A percentile compares a stretch with the other conserved stretches of the same genome.
These are phyloP conservation scores for Oreochromis tanganicae DNA, from an alignment of 2,113 vertebrate species.

Conservation along the genomic window DNA sequence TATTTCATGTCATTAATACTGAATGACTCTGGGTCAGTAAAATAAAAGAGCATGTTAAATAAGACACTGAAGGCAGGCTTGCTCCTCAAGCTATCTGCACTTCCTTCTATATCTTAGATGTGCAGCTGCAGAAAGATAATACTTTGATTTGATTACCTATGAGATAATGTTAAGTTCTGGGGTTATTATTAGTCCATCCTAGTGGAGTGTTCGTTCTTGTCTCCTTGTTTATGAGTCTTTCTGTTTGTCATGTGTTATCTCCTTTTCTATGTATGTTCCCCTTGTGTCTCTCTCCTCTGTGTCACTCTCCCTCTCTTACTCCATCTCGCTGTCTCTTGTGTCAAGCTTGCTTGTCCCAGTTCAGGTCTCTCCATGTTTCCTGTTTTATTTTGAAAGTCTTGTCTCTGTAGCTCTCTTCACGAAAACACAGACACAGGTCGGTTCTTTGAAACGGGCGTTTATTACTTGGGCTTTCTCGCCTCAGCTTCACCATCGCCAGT, in stretches of 20 bases:
- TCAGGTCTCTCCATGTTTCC: neutral
- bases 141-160: neutral
- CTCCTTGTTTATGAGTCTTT: neutral
- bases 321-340: neutral
- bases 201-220: neutral
- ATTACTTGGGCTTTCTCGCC: too few relatives aligned
- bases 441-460: too few relatives aligned
- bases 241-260: neutral
- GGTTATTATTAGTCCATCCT: neutral
- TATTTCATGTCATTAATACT: slow-evolving; percentile 44
- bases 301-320: neutral
- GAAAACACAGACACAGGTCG: too few relatives aligned
- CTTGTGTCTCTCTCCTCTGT: neutral
- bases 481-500: too few relatives aligned
- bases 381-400: neutral
- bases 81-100: slow-evolving; percentile 13
- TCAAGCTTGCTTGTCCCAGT: neutral
- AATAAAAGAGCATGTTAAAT: slow-evolving; percentile 35
- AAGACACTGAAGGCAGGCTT: slow-evolving; percentile 5
- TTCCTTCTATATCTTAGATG: slow-evolving; percentile 4
- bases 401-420: neutral
- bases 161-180: neutral
- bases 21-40: slow-evolving; percentile 45
- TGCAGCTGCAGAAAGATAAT: neutral
- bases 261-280: neutral